phyloP scores from a whole-genome alignment of 2,888 invertebrate species.

The Argynnis bischoffii region DNA sequence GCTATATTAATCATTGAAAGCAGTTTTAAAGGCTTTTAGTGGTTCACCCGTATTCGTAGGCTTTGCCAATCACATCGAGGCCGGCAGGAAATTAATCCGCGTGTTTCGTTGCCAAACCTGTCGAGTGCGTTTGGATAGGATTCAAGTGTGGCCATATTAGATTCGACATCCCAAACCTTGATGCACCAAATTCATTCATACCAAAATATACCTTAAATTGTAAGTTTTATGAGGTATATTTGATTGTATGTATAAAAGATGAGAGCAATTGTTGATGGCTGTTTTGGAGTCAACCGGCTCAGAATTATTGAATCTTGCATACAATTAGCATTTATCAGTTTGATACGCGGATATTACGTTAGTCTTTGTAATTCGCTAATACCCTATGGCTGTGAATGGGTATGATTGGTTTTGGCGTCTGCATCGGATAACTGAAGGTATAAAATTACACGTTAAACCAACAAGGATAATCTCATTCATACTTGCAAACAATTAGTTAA shows the following conservation, averaged over 20 bases:
- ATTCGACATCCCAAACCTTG: constrained; percentile 20
- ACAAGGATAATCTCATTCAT: no score
- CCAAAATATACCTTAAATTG: constrained; percentile 11
- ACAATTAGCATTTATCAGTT: constrained; percentile 32
- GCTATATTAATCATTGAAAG: constrained; percentile 41
- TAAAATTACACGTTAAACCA: neutral
- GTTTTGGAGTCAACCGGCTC: constrained; percentile 24
- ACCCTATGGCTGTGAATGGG: constrained; percentile 10
- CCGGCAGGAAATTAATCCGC: constrained; percentile 49
- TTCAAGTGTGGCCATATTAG: constrained; percentile 44
- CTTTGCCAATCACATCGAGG: constrained; percentile 44
- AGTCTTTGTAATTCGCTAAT: constrained; percentile 27
- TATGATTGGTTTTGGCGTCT: constrained; percentile 6
- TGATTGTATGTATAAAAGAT: constrained; percentile 1
- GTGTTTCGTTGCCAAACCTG: constrained; percentile 49
- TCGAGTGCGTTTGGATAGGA: constrained; percentile 47
- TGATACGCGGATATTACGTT: constrained; percentile 25
- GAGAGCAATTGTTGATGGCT: constrained; percentile 9
- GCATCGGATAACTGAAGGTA: constrained; percentile 2
- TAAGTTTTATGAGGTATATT: constrained; percentile 5
- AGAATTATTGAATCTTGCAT: constrained; percentile 35
- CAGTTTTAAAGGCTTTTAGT: constrained; percentile 41
- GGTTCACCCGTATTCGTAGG: constrained; percentile 32
- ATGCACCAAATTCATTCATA: constrained; percentile 15
- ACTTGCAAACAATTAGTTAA: no score